Evolutionary conservation across 2,888 invertebrate species (phyloP).

Genomic region (Dexiosoma caninum): DNA sequence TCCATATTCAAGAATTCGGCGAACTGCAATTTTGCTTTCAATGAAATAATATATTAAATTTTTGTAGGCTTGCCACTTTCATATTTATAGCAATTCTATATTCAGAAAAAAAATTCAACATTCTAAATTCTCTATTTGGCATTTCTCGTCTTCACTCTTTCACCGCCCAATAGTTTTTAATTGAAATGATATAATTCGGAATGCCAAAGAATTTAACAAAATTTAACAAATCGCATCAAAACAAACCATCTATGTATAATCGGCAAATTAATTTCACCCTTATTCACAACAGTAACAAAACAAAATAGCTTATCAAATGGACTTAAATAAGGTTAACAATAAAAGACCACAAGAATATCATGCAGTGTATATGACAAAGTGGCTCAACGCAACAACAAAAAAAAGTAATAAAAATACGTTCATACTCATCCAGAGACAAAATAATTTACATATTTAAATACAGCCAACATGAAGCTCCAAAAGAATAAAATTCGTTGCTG

Average conservation of each 20-base stretch:
- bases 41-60: too few relatives aligned
- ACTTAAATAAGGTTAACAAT: slow-evolving; percentile 25
- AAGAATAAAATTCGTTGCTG: slow-evolving; percentile 34
- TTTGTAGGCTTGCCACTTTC: too few relatives aligned
- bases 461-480: neutral
- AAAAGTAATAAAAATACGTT: neutral
- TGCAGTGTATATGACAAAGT: slow-evolving; percentile 1
- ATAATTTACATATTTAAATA: slow-evolving; percentile 61
- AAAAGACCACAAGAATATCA: slow-evolving; percentile 18
- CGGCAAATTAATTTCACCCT: slow-evolving; percentile 18
- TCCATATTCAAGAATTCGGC: too few relatives aligned
- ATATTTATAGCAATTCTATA: too few relatives aligned
- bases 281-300: slow-evolving; percentile 33
- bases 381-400: neutral
- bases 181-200: too few relatives aligned
- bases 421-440: neutral
- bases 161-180: too few relatives aligned
- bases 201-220: too few relatives aligned
- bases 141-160: too few relatives aligned
- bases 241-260: slow-evolving; percentile 8
- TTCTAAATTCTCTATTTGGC: too few relatives aligned
- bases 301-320: slow-evolving; percentile 30
- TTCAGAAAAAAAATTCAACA: too few relatives aligned
- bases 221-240: neutral
- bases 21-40: too few relatives aligned